Conservation (phyloP, 2,797 vertebrate species). For the Helarctos malayanus region DNA sequence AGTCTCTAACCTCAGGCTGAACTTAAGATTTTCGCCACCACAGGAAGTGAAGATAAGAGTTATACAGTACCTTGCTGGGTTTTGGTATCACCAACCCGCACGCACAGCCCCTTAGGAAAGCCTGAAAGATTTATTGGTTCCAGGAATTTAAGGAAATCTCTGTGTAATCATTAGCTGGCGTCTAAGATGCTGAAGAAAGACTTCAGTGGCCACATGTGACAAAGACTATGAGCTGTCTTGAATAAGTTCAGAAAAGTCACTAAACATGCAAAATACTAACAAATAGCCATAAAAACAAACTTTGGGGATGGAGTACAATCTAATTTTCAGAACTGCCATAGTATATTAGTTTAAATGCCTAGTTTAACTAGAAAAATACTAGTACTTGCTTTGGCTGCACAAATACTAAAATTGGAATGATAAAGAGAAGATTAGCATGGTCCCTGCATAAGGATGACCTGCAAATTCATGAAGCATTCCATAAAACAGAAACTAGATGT, state of each 20-base stretch:
- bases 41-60: not conserved
- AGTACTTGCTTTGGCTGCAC: not conserved
- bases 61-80: not conserved
- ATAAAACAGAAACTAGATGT: not conserved
- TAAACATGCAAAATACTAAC: not conserved
- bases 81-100: not conserved
- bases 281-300: not conserved
- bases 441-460: not conserved
- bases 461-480: not conserved
- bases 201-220: not conserved
- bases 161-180: not conserved
- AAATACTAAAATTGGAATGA: not conserved
- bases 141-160: not conserved
- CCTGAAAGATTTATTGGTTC: not conserved
- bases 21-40: not conserved
- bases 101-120: not conserved
- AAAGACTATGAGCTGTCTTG: not conserved
- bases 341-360: not conserved
- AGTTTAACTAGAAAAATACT: not conserved
- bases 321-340: not conserved
- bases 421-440: not conserved
- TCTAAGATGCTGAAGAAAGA: not conserved
- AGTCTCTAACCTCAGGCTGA: not conserved
- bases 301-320: not conserved
- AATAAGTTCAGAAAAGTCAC: not conserved